These are phyloP conservation scores for Drosophila limbata DNA, from an alignment of 2,888 invertebrate species.

Conservation along the genomic window DNA sequence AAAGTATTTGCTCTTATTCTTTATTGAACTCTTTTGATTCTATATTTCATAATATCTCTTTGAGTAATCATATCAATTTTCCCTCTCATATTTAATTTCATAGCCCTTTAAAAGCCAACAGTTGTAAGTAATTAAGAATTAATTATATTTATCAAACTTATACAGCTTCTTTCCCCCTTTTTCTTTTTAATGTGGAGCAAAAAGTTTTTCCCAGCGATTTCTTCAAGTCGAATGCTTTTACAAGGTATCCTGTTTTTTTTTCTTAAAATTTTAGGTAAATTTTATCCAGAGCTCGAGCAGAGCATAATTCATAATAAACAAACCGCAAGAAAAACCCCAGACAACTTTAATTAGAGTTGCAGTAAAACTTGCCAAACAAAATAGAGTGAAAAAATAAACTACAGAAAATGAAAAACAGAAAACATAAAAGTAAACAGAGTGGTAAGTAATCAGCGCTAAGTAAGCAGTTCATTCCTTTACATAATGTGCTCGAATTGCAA, in stretches of 20 bases:
- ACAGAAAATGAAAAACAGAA: conserved; percentile 11
- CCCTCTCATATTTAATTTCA: neutral
- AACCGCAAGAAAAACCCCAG: conserved; percentile 39
- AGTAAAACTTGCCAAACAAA: conserved; percentile 28
- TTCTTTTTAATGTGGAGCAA: neutral
- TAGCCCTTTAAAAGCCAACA: conserved; percentile 25
- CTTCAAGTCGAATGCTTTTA: conserved; percentile 30
- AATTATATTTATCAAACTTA: conserved; percentile 41
- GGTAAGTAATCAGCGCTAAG: conserved; percentile 54
- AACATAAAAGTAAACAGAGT: conserved; percentile 32
- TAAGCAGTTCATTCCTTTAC: conserved; percentile 54
- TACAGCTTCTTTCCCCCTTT: conserved; percentile 10
- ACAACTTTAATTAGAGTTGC: conserved; percentile 69
- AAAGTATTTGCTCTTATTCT: neutral
- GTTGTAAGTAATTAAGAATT: conserved; percentile 39
- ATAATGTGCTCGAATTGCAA: conserved; percentile 65
- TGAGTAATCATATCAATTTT: neutral
- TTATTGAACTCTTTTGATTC: neutral
- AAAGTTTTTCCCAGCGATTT: conserved; percentile 34
- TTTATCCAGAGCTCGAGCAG: conserved; percentile 20
- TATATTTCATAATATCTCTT: neutral
- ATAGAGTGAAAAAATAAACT: neutral
- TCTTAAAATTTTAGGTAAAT: conserved; percentile 36
- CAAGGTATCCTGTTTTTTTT: conserved; percentile 19
- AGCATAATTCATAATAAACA: conserved; percentile 41